Evolutionary conservation across 2,888 invertebrate genomes (phyloP), one percentile per base, ranked within the genome.

Genomic region (Amiota communis): DNA sequence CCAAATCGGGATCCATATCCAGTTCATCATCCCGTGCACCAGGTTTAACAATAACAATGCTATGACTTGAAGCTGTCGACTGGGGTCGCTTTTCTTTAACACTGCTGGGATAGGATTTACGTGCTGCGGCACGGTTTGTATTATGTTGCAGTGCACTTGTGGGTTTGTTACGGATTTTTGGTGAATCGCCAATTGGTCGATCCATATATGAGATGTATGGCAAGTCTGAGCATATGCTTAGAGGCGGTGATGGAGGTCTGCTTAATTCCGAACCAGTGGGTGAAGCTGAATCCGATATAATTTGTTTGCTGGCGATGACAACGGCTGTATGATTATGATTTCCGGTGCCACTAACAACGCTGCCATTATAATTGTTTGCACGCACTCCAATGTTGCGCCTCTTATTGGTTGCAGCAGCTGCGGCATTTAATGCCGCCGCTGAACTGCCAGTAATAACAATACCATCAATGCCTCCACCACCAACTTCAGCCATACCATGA

Each of bases 141-240:
- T 77, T 81, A 57, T 80, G 84, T 47, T 81, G 82, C 68, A 81
- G 83, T 77, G 77, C 81, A 48, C 79, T 80, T 8, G 79, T 82
- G 17, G 86, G 86, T 79, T 89, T 94, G 23, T 93, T 92, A 1
- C 94, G 92, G 76, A 94, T 91, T 88, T 96, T 96, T 0, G 96
- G 96, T 0, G 96, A 96, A 90, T 97, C 97, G 84, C 96, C 96
- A 71, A 97, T 97, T 11, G 97, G 96, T 73, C 96, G 91, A 87
- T 96, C 96, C 0, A 97, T 97, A 81, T 97, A 97, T 0, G 97
- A 97, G 82, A 97, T 96, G 88, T 97, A 97, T 0, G 97, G 97
- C 71, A 97, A 90, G 88, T 97, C 97, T 0, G 96, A 95, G 87
- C 97, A 97, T 11, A 97, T 94, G 82, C 96, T 97, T 0, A 96